Conservation (phyloP, 2,797 vertebrate genomes). For the Harpagifer antarcticus region DNA sequence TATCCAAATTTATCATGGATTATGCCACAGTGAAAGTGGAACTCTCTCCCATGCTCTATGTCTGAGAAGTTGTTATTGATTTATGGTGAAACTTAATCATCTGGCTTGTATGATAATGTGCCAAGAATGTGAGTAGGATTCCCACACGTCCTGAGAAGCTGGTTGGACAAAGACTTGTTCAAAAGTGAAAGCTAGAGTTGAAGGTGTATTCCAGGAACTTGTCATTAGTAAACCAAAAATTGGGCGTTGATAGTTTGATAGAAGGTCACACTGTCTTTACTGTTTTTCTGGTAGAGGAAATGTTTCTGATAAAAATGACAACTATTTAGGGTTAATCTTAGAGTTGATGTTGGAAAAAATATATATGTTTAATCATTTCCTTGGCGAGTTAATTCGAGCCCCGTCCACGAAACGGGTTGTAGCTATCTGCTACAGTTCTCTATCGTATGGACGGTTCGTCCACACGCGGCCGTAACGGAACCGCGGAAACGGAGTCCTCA, state of each 20-base stretch:
- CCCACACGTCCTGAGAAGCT: not conserved
- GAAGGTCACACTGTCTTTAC: too few species aligned
- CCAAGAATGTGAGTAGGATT: not conserved
- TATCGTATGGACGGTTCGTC: too few species aligned
- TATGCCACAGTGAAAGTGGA: constrained; percentile 43
- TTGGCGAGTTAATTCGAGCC: not conserved
- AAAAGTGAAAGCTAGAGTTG: not conserved
- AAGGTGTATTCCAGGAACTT: not conserved
- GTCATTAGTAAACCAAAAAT: not conserved
- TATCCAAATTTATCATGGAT: constrained; percentile 17
- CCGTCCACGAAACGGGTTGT: too few species aligned
- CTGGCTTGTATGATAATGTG: not conserved
- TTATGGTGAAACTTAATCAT: constrained; percentile 36
- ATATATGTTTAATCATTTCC: not conserved
- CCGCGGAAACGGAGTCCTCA: too few species aligned
- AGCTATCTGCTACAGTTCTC: too few species aligned
- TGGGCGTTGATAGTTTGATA: not conserved
- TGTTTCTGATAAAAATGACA: not conserved
- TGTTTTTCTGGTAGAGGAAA: too few species aligned
- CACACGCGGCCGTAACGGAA: too few species aligned
- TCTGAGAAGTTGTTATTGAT: constrained; percentile 26
- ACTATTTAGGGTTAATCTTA: too few species aligned
- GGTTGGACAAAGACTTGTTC: not conserved
- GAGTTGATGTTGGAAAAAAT: too few species aligned
- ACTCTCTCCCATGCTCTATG: constrained; percentile 3